Evolutionary conservation across 2,888 invertebrate genomes (phyloP).

Genomic region (Ellobium chinense): DNA sequence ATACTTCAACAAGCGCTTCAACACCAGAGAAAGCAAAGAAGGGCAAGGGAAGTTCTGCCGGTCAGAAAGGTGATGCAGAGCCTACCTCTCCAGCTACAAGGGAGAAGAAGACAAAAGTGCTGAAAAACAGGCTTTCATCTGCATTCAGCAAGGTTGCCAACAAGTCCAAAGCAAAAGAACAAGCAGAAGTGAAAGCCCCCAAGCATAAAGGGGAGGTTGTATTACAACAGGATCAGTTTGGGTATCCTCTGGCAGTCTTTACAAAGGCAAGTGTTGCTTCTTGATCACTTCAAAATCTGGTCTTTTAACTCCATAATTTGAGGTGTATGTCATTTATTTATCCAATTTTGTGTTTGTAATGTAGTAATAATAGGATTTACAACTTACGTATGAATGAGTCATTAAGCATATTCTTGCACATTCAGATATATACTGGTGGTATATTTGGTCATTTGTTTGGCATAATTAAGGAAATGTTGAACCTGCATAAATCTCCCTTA

Average conservation of each 20-base stretch:
- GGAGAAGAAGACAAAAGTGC: slow-evolving; percentile 43
- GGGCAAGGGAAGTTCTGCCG: background rate
- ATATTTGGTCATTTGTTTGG: background rate
- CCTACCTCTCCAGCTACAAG: slow-evolving; percentile 18
- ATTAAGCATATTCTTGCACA: too few species aligned
- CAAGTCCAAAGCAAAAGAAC: slow-evolving; percentile 48
- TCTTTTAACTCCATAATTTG: too few species aligned
- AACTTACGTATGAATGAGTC: too few species aligned
- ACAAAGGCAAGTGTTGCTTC: slow-evolving; percentile 84
- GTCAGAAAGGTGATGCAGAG: slow-evolving; percentile 3
- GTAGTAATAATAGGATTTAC: too few species aligned
- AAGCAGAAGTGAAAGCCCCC: slow-evolving; percentile 11
- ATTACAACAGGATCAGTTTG: slow-evolving; percentile 84
- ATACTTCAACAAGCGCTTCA: background rate
- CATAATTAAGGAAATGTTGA: background rate
- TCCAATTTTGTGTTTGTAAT: too few species aligned
- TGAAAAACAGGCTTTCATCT: slow-evolving; percentile 63
- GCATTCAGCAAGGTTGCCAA: slow-evolving; percentile 57
- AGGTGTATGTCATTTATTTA: too few species aligned
- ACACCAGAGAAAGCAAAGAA: background rate
- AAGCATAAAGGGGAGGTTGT: slow-evolving; percentile 47
- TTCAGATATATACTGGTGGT: too few species aligned
- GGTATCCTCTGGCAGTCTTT: slow-evolving; percentile 92
- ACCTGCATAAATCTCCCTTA: background rate
- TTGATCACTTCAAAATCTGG: too few species aligned